phyloP scores from a whole-genome alignment of 2,888 invertebrate genomes.

The Mantis religiosa region DNA sequence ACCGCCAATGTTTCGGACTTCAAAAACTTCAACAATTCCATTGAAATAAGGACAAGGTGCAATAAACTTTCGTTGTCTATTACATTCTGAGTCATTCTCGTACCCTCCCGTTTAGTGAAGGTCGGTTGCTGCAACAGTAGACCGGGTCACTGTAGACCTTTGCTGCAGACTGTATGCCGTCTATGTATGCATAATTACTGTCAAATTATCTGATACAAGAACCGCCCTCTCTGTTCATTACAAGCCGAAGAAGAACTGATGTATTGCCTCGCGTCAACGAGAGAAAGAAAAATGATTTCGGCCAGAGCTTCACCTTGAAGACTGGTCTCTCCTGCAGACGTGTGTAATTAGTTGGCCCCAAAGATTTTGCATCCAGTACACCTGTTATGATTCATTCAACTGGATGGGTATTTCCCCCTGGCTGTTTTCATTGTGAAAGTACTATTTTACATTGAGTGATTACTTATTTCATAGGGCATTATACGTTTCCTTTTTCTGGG shows the following conservation, averaged over 20 bases:
- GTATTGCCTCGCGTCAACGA: not conserved
- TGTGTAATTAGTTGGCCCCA: too few relatives aligned
- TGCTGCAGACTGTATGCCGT: not conserved
- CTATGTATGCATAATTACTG: not conserved
- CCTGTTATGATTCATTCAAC: too few relatives aligned
- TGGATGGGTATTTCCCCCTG: too few relatives aligned
- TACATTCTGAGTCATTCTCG: not conserved
- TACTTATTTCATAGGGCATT: too few relatives aligned
- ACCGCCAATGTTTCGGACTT: not conserved
- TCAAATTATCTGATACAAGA: not conserved
- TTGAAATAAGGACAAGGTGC: not conserved
- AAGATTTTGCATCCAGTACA: too few relatives aligned
- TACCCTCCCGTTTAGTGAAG: not conserved
- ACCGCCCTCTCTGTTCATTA: not conserved
- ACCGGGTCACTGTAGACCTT: not conserved
- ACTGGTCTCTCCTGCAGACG: not conserved
- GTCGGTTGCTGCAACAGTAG: not conserved
- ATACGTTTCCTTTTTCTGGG: too few relatives aligned
- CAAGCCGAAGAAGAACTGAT: not conserved
- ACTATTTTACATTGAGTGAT: too few relatives aligned
- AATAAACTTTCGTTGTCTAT: not conserved
- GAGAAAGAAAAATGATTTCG: not conserved
- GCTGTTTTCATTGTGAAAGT: too few relatives aligned
- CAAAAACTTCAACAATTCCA: not conserved
- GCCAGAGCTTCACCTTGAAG: not conserved